These are phyloP conservation scores for Brachymystax lenok DNA, from an alignment of 2,797 vertebrate species.

Conservation along the genomic window DNA sequence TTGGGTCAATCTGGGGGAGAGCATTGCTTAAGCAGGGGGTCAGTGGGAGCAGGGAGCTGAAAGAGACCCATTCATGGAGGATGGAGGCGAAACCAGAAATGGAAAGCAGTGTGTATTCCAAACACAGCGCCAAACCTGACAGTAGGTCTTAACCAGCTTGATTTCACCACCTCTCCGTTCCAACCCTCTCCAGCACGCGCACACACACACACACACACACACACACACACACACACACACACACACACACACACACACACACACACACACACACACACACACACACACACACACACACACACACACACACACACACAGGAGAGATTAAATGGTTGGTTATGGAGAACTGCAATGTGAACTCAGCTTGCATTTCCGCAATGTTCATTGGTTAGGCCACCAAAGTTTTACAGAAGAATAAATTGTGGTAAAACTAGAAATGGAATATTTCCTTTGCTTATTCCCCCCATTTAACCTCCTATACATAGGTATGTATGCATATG, in stretches of 20 bases:
- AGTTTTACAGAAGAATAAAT: constrained; percentile 40
- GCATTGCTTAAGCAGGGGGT: constrained; percentile 53
- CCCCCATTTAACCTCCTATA: constrained; percentile 4
- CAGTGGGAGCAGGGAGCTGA: constrained; percentile 54
- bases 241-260: no score
- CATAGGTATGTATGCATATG: background rate
- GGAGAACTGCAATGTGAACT: constrained; percentile 35
- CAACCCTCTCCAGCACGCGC: background rate
- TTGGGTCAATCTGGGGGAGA: constrained; percentile 55
- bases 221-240: constrained; percentile 16
- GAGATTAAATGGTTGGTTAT: constrained; percentile 7
- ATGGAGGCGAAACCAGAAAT: constrained; percentile 51
- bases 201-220: constrained; percentile 15
- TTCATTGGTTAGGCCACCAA: constrained; percentile 50
- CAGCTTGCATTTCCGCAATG: constrained; percentile 40
- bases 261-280: no score
- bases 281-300: no score
- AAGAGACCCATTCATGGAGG: constrained; percentile 72
- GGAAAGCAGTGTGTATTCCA: constrained; percentile 58
- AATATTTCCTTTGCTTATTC: constrained; percentile 23
- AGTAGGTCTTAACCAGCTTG: constrained; percentile 42
- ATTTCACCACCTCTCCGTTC: constrained; percentile 37
- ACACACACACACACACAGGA: no score
- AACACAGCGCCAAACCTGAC: constrained; percentile 43
- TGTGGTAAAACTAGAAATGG: constrained; percentile 32